phyloP scores from a whole-genome alignment of 1,140 invertebrate species.

The Panagrolaimus sp. region DNA sequence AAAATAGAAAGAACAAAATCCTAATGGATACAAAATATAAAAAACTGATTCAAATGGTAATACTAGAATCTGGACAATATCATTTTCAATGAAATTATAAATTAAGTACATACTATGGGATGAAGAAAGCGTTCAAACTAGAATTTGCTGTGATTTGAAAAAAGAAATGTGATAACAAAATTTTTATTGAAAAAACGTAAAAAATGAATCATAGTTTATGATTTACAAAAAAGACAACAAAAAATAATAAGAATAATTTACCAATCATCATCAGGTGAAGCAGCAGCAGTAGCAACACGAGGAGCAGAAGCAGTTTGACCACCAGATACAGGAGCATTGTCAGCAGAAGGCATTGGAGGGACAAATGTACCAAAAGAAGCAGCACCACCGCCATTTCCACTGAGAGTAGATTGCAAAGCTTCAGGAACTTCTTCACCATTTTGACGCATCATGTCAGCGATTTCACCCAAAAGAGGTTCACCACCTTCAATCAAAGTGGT shows the following conservation, averaged over 20 bases:
- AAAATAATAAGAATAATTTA: neutral
- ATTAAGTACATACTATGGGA: too few species aligned
- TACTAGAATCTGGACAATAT: too few species aligned
- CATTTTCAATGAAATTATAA: too few species aligned
- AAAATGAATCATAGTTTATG: too few species aligned
- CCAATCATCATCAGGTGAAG: neutral
- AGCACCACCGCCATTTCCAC: neutral
- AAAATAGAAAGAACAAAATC: too few species aligned
- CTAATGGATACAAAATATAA: too few species aligned
- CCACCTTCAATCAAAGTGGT: conserved; percentile 42
- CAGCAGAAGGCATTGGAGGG: neutral
- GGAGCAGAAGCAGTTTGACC: neutral
- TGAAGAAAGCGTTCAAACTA: too few species aligned
- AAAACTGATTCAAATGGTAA: too few species aligned
- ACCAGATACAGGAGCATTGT: neutral
- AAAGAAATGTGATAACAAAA: too few species aligned
- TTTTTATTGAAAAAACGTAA: too few species aligned
- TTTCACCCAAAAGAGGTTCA: conserved; percentile 21
- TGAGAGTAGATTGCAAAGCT: neutral
- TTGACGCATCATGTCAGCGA: conserved; percentile 20
- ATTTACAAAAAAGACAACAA: neutral
- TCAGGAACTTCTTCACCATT: neutral
- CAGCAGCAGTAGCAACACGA: neutral
- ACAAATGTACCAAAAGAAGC: neutral
- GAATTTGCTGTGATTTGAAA: too few species aligned